phyloP scores from a whole-genome alignment of 2,113 vertebrate species.

The Gambusia affinis region DNA sequence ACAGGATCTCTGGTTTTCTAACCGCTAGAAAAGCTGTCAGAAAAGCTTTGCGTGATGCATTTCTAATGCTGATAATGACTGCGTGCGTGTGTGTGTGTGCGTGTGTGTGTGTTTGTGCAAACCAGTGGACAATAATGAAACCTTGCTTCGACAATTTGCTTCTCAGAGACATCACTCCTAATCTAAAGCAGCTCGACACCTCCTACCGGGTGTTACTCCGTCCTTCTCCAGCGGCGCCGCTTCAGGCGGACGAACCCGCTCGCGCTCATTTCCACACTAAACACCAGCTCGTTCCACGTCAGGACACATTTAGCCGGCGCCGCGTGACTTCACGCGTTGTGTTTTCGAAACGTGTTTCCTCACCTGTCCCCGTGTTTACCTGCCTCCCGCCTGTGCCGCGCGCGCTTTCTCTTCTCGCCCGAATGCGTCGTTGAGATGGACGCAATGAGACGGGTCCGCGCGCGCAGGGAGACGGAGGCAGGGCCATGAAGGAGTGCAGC shows the following conservation, averaged over 20 bases:
- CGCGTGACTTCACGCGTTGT: conserved; percentile 37
- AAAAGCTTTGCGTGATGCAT: background rate
- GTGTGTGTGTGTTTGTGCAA: background rate
- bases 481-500: conserved; percentile 54
- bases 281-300: conserved; percentile 53
- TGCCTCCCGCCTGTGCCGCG: conserved; percentile 19
- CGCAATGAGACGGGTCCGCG: conserved; percentile 74
- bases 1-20: background rate
- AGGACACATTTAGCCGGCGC: conserved; percentile 51
- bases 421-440: conserved; percentile 69
- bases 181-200: conserved; percentile 24
- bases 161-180: conserved; percentile 18
- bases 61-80: background rate
- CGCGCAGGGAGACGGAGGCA: conserved; percentile 58
- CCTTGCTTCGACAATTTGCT: conserved; percentile 26
- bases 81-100: background rate
- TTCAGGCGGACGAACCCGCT: conserved; percentile 41
- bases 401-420: conserved; percentile 34
- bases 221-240: conserved; percentile 51
- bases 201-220: conserved; percentile 36
- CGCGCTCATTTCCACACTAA: conserved; percentile 57
- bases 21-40: background rate
- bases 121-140: background rate
- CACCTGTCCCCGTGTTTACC: conserved; percentile 71
- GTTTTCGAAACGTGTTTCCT: conserved; percentile 53